These are phyloP conservation scores for Percina caprodes DNA, from an alignment of 2,113 vertebrate species.

Conservation along the genomic window DNA sequence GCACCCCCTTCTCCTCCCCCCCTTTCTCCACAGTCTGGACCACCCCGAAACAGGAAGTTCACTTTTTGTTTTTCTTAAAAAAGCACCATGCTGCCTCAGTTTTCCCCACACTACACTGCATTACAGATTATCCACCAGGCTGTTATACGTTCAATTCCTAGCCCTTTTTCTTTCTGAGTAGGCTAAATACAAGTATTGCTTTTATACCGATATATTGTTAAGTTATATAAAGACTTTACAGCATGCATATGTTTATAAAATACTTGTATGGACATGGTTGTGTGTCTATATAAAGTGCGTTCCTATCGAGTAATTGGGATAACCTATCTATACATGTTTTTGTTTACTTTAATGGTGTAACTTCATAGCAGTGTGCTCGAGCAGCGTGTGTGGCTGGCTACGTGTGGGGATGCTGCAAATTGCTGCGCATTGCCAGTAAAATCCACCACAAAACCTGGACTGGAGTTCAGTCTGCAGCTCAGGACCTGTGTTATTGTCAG, in stretches of 20 bases:
- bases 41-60: constrained; percentile 91
- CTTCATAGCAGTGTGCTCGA: constrained; percentile 57
- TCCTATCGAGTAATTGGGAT: constrained; percentile 49
- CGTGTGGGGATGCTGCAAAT: constrained; percentile 73
- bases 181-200: neutral
- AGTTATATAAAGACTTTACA: constrained; percentile 47
- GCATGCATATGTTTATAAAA: neutral
- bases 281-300: constrained; percentile 44
- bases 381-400: constrained; percentile 74
- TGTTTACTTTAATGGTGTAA: constrained; percentile 74
- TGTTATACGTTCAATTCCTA: neutral
- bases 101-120: constrained; percentile 33
- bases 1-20: constrained; percentile 77
- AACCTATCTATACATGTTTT: constrained; percentile 65
- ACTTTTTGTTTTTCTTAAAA: constrained; percentile 88
- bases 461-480: constrained; percentile 39
- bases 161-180: neutral
- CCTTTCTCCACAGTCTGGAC: constrained; percentile 85
- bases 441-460: constrained; percentile 72
- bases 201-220: neutral
- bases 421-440: constrained; percentile 38
- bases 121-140: constrained; percentile 5
- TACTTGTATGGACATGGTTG: constrained; percentile 15
- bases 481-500: neutral
- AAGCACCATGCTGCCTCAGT: constrained; percentile 62